Conservation (phyloP, 1,140 invertebrate species). For the Listronotus bonariensis region DNA sequence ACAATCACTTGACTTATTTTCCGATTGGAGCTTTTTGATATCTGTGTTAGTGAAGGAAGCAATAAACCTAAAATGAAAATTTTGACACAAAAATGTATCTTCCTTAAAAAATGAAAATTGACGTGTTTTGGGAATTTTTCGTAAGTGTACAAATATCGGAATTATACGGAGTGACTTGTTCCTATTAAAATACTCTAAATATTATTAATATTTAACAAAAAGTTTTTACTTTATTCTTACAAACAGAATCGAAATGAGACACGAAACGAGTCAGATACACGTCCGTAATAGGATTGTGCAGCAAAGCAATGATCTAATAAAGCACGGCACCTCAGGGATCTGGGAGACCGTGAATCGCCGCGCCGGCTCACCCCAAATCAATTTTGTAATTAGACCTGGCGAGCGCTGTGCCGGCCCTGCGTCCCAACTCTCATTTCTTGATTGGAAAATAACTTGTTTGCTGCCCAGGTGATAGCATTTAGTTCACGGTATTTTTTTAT, state of each 20-base stretch:
- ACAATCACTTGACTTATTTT: too few relatives aligned
- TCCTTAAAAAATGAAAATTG: too few relatives aligned
- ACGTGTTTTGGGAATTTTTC: too few relatives aligned
- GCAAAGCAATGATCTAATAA: slow-evolving; percentile 53
- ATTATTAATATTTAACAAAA: too few relatives aligned
- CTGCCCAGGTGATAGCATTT: slow-evolving; percentile 20
- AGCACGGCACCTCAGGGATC: slow-evolving; percentile 48
- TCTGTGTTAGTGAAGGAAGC: too few relatives aligned
- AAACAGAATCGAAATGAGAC: slow-evolving; percentile 33
- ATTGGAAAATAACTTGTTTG: slow-evolving; percentile 49
- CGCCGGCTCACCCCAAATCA: slow-evolving; percentile 48
- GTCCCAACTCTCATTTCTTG: slow-evolving; percentile 46
- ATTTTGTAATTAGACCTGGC: slow-evolving; percentile 51
- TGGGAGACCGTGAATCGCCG: slow-evolving; percentile 45
- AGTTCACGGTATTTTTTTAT: neutral
- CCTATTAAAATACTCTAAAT: too few relatives aligned
- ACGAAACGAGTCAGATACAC: slow-evolving; percentile 31
- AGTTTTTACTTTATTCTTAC: neutral
- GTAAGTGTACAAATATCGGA: too few relatives aligned
- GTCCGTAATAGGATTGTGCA: slow-evolving; percentile 49
- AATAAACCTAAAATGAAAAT: too few relatives aligned
- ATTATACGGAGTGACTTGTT: too few relatives aligned
- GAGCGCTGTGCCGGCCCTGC: slow-evolving; percentile 42
- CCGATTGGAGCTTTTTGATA: too few relatives aligned
- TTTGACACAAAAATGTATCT: too few relatives aligned